Conservation (phyloP, 2,888 invertebrate species). For the Lasioglossum leucozonium region DNA sequence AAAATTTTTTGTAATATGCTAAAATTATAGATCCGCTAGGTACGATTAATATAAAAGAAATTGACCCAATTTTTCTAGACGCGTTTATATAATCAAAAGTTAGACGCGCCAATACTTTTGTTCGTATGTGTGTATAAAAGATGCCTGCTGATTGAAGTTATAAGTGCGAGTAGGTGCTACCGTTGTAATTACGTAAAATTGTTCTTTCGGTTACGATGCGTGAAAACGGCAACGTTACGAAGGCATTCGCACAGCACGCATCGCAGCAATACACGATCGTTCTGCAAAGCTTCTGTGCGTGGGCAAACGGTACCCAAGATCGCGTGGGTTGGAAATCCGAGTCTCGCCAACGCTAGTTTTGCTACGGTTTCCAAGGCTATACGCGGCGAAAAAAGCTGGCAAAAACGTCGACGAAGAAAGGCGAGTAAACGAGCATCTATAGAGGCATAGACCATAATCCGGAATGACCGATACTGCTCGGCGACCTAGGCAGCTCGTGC, state of each 20-base stretch:
- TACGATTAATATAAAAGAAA: background rate
- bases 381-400: background rate
- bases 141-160: background rate
- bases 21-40: background rate
- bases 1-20: no score
- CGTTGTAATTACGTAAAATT: background rate
- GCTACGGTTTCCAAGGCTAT: conserved; percentile 65
- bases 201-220: background rate
- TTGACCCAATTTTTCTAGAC: background rate
- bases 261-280: conserved; percentile 25
- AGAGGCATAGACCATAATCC: background rate
- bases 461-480: background rate
- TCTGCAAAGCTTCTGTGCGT: conserved; percentile 68
- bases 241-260: background rate
- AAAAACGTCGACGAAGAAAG: conserved; percentile 28
- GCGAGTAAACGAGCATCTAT: conserved; percentile 18
- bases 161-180: background rate
- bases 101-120: background rate
- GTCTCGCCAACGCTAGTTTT: conserved; percentile 68
- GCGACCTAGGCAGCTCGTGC: no score
- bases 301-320: conserved; percentile 64
- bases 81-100: background rate
- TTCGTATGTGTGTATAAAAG: background rate
- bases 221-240: conserved; percentile 11
- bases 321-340: conserved; percentile 59